phyloP scores from a whole-genome alignment of 2,888 invertebrate genomes.

The Hyppa rectilinea region DNA sequence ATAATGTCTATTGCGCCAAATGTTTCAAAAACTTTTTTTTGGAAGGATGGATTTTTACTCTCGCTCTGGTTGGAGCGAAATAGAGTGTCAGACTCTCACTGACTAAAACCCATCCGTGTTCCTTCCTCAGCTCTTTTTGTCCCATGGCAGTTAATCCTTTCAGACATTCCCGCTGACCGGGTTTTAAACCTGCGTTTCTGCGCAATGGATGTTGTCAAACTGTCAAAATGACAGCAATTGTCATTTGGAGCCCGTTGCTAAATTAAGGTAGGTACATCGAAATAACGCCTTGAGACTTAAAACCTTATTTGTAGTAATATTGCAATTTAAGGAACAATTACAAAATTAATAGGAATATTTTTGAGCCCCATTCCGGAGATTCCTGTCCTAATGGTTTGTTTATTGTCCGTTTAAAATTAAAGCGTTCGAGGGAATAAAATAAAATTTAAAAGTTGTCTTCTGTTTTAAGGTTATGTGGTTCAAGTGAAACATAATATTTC shows the following conservation, averaged over 20 bases:
- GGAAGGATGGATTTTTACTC: too few species aligned
- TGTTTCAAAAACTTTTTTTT: too few species aligned
- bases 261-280: neutral
- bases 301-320: constrained; percentile 20
- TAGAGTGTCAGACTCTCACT: too few species aligned
- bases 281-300: neutral
- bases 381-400: constrained; percentile 50
- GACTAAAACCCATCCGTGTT: too few species aligned
- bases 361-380: constrained; percentile 29
- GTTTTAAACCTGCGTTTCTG: too few species aligned
- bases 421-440: constrained; percentile 61
- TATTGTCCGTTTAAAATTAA: constrained; percentile 62
- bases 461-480: constrained; percentile 30
- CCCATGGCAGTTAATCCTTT: too few species aligned
- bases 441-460: constrained; percentile 53
- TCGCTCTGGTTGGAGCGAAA: too few species aligned
- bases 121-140: too few species aligned
- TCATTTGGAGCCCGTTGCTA: neutral
- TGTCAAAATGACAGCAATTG: neutral
- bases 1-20: too few species aligned
- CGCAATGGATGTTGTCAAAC: neutral
- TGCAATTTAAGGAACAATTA: constrained; percentile 40
- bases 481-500: constrained; percentile 3
- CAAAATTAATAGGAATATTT: constrained; percentile 54
- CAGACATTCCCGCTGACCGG: too few species aligned